Conservation (phyloP, 1,140 invertebrate genomes). For the Trachymyrmex cornetzi region DNA sequence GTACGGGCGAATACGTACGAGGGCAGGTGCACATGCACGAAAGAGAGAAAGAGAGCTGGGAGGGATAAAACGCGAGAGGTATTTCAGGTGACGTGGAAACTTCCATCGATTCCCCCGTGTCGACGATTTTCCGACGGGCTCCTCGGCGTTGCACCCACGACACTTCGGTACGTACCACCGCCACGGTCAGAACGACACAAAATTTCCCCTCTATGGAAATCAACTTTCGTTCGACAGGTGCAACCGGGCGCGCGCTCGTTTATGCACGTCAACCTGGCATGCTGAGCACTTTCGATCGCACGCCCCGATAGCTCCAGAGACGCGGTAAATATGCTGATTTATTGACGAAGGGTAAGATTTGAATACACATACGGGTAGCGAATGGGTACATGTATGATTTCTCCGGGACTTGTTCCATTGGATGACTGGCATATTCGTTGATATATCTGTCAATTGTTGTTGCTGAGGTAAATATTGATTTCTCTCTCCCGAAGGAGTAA, state of each 20-base stretch:
- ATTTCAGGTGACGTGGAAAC: conserved; percentile 48
- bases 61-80: conserved; percentile 1
- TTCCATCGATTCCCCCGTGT: conserved; percentile 52
- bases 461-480: neutral
- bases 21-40: neutral
- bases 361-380: neutral
- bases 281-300: conserved; percentile 45
- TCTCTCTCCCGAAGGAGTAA: neutral
- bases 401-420: neutral
- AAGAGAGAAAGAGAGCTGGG: neutral
- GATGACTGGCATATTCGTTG: neutral
- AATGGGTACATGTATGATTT: conserved; percentile 32
- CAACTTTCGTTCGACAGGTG: conserved; percentile 70
- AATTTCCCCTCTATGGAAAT: conserved; percentile 75
- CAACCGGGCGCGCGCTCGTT: conserved; percentile 47
- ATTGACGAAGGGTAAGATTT: conserved; percentile 43
- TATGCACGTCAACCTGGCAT: conserved; percentile 30
- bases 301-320: conserved; percentile 40
- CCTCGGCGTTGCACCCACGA: conserved; percentile 52
- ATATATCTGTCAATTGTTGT: conserved; percentile 29
- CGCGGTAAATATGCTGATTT: conserved; percentile 53
- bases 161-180: conserved; percentile 45
- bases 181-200: conserved; percentile 54
- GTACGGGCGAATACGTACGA: neutral
- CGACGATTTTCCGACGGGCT: conserved; percentile 48